phyloP scores from a whole-genome alignment of 2,113 vertebrate species.

The Microcebus griseorufus region DNA sequence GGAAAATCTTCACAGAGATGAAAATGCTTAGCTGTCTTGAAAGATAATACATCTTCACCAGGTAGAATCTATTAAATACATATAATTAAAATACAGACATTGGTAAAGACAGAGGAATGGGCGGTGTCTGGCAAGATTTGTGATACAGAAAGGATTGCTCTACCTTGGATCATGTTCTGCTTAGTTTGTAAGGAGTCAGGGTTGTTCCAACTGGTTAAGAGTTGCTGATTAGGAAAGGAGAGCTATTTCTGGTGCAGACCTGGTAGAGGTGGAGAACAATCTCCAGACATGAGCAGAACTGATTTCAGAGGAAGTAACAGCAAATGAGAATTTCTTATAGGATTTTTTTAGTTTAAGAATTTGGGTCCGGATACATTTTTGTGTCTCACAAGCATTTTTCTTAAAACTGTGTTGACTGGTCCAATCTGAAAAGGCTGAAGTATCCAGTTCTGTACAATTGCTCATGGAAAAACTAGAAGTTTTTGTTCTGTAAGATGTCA shows the following conservation, averaged over 20 bases:
- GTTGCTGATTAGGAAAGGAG: not conserved
- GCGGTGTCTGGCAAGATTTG: not conserved
- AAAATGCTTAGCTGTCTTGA: constrained; percentile 47
- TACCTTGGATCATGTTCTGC: not conserved
- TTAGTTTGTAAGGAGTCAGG: not conserved
- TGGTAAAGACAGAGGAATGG: constrained; percentile 49
- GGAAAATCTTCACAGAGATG: not conserved
- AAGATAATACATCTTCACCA: constrained; percentile 23
- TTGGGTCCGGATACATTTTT: not conserved
- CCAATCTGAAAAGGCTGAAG: not conserved
- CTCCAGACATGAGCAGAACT: not conserved
- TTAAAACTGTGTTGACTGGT: not conserved
- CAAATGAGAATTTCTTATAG: not conserved
- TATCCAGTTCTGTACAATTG: not conserved
- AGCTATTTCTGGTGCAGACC: not conserved
- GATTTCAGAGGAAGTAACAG: not conserved
- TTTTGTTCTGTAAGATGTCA: not conserved
- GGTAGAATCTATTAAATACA: not conserved
- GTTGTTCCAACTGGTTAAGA: not conserved
- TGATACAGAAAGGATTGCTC: not conserved
- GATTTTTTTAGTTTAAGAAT: not conserved
- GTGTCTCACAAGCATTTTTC: constrained; percentile 23
- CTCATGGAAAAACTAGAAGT: not conserved
- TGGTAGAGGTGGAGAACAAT: not conserved
- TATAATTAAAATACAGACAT: constrained; percentile 53